Percentiles rank a stretch among this genome's conserved stretches.
Evolutionary conservation across 1,140 invertebrate species (phyloP).

Genomic region (Heliconius eleuchia): DNA sequence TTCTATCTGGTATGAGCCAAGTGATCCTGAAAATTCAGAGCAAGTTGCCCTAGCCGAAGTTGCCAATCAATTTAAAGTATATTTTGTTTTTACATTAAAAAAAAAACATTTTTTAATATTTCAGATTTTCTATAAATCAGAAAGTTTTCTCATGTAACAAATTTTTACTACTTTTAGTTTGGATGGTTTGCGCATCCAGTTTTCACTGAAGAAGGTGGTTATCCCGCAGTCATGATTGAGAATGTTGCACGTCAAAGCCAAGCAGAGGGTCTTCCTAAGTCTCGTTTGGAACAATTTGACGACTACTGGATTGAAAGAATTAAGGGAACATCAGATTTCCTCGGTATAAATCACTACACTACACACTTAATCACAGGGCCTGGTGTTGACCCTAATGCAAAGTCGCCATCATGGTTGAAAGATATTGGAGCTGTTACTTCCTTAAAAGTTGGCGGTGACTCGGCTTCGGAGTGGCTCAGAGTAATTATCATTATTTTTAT

Average conservation of each 20-base stretch:
- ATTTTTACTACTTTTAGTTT: conserved; percentile 56
- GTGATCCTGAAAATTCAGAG: conserved; percentile 64
- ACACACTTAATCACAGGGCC: conserved; percentile 71
- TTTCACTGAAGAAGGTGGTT: conserved; percentile 83
- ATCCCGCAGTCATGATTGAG: conserved; percentile 82
- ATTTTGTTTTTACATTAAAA: neutral
- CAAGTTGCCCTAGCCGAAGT: conserved; percentile 74
- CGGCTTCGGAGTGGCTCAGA: conserved; percentile 78
- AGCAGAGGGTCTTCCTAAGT: conserved; percentile 69
- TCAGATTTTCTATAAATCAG: no score
- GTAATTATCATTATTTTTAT: conserved; percentile 44
- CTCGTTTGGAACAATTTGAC: conserved; percentile 79
- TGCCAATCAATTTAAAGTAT: conserved; percentile 80
- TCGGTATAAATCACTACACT: conserved; percentile 80
- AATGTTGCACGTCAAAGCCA: conserved; percentile 76
- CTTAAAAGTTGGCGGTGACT: conserved; percentile 71
- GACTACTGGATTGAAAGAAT: conserved; percentile 75
- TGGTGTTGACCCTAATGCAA: conserved; percentile 68
- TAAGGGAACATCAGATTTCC: conserved; percentile 80
- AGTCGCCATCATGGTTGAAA: conserved; percentile 77
- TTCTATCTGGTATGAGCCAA: conserved; percentile 79
- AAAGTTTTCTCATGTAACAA: no score
- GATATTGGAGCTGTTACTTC: conserved; percentile 75
- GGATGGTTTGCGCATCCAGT: conserved; percentile 85
- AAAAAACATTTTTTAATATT: no score